These are phyloP conservation scores for Danaus plexippus DNA, from an alignment of 1,140 invertebrate genomes.

Conservation along the genomic window DNA sequence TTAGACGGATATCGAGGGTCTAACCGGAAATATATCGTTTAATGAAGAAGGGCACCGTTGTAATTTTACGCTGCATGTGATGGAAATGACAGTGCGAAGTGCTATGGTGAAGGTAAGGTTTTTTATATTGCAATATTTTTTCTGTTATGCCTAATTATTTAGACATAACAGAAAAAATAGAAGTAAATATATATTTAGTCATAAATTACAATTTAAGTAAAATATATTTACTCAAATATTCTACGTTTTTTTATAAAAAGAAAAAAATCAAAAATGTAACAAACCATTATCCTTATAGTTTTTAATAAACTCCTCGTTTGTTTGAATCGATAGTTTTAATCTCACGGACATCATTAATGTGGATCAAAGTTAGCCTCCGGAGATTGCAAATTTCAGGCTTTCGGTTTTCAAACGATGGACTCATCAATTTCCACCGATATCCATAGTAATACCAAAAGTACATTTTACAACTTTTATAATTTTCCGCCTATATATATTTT, in stretches of 20 bases:
- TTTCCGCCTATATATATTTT: neutral
- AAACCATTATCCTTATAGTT: too few species aligned
- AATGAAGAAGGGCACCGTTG: constrained; percentile 89
- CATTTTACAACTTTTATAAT: constrained; percentile 6
- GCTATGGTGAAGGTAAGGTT: constrained; percentile 85
- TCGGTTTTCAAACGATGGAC: constrained; percentile 6
- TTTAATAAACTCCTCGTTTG: neutral
- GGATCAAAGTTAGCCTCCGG: constrained; percentile 15
- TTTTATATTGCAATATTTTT: constrained; percentile 6
- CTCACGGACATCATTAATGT: constrained; percentile 16
- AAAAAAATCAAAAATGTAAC: too few species aligned
- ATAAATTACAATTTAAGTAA: too few species aligned
- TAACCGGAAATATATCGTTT: constrained; percentile 94
- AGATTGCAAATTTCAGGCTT: constrained; percentile 16
- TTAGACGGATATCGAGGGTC: constrained; percentile 84
- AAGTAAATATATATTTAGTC: too few species aligned
- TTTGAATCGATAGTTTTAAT: constrained; percentile 1
- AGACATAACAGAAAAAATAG: too few species aligned
- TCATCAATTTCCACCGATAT: constrained; percentile 14
- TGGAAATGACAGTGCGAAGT: constrained; percentile 95
- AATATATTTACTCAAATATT: too few species aligned
- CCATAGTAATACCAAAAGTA: neutral
- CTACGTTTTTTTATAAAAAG: too few species aligned
- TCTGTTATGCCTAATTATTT: neutral
- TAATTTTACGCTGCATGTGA: constrained; percentile 94